phyloP scores from a whole-genome alignment of 1,140 invertebrate species.

The Amyelois transitella region DNA sequence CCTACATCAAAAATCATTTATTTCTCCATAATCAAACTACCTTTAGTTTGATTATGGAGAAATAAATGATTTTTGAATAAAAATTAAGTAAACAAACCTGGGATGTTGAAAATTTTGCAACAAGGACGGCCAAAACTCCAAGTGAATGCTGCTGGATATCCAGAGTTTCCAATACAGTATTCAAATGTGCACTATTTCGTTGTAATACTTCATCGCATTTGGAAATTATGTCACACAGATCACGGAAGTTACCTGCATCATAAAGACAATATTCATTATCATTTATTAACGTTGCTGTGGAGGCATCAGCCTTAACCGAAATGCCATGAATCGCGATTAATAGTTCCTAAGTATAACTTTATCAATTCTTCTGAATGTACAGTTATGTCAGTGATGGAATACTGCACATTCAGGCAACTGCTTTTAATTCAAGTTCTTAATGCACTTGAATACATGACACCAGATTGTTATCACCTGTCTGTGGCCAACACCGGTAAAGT shows the following conservation, averaged over 20 bases:
- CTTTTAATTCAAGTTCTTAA: no score
- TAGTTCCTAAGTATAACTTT: no score
- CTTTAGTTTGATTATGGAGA: background rate
- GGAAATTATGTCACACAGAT: constrained; percentile 85
- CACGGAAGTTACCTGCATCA: constrained; percentile 85
- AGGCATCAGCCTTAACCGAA: no score
- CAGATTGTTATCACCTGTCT: no score
- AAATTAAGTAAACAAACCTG: constrained; percentile 38
- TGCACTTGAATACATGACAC: no score
- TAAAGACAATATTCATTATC: no score
- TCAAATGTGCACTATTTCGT: constrained; percentile 88
- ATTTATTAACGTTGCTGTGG: no score
- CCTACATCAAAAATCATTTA: background rate
- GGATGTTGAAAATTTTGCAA: constrained; percentile 81
- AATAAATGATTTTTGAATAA: background rate
- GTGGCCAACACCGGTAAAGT: no score
- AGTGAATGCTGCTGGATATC: constrained; percentile 92
- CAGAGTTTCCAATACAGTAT: constrained; percentile 91
- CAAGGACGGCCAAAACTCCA: constrained; percentile 89
- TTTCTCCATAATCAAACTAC: background rate
- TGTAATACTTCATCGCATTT: constrained; percentile 87
- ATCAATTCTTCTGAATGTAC: no score
- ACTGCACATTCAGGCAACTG: no score
- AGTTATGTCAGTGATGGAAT: no score
- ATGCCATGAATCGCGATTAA: no score